Evolutionary conservation across 2,113 vertebrate species (phyloP), one percentile per base, ranked within the genome.

Genomic region (Aptenodytes patagonicus): DNA sequence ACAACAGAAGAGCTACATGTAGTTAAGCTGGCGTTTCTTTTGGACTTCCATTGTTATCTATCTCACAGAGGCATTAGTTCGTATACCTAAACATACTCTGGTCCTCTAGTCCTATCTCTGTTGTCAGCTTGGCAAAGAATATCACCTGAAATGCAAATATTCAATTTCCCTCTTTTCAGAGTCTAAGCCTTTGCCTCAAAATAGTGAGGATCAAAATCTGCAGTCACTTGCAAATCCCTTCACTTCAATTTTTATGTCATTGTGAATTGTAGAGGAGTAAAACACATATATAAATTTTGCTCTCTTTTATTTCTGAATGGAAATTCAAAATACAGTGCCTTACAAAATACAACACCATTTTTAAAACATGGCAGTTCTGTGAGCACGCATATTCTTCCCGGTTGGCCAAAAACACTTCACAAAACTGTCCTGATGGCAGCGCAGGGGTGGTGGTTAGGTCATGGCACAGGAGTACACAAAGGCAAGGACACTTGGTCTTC

Each of bases 351-450:
- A 77, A 1, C 34, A 80, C 20, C 5, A 16, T 72, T 76, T 92
- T 77, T 42, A 72, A 90, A 94, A 65, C 11, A 15, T 32, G 8
- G 1, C 9, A 32, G 8, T 76, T 60, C 10, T 38, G 2, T 68
- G 51, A 60, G 22, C 7, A 46, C 4, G 2, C 14, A 0, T 64
- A 16, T 64, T 79, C 70, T 57, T 76, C 52, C 26, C 1, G 0
- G 17, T 5, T 62, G 38, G 13, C 57, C 42, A 68, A 88, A 79
- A 87, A 1, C 25, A 20, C 52, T 66, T 87, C 20, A 76, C 28
- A 49, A 49, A 94, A 51, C 44, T 89, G 15, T 71, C 20, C 3
- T 15, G 42, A 0, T n/a, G 20, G 15, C 15, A 75, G 38, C 0
- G 1, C 25, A 42, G 19, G 5, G 0, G 2, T 62, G 40, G 24